These are phyloP conservation scores for Mesoclemmys tuberculata DNA, from an alignment of 2,113 vertebrate genomes.

Conservation along the genomic window DNA sequence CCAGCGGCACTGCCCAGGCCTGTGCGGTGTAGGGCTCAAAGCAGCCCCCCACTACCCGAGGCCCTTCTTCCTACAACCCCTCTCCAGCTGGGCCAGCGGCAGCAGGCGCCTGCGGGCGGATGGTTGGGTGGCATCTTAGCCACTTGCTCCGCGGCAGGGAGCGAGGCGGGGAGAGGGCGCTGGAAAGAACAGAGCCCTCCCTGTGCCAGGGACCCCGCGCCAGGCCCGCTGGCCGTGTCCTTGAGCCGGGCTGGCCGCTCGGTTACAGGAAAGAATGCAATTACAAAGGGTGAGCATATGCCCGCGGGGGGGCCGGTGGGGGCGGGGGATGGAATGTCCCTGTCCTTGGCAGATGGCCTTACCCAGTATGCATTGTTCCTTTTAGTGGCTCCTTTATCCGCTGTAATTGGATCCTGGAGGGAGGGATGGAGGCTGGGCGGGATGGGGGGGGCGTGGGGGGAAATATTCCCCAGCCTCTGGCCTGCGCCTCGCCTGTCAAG, in stretches of 20 bases:
- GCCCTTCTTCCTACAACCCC: not conserved
- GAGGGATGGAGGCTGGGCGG: constrained; percentile 72
- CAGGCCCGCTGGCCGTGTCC: constrained; percentile 44
- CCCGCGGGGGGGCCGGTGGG: not conserved
- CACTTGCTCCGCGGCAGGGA: not conserved
- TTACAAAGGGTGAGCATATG: constrained; percentile 53
- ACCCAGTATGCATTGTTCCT: constrained; percentile 79
- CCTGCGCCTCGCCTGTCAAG: constrained; percentile 79
- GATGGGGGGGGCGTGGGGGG: constrained; percentile 72
- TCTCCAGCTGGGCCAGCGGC: not conserved
- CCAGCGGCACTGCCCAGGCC: too few relatives aligned
- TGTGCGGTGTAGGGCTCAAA: not conserved
- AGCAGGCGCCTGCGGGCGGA: not conserved
- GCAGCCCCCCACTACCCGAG: not conserved
- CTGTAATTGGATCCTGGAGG: constrained; percentile 84
- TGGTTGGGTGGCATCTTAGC: not conserved
- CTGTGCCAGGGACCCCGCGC: not conserved
- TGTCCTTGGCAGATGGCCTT: constrained; percentile 77
- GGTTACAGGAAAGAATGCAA: constrained; percentile 64
- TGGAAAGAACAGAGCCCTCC: not conserved
- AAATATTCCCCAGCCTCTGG: constrained; percentile 76
- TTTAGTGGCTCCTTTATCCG: constrained; percentile 76
- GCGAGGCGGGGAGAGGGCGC: not conserved
- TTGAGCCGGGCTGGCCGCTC: constrained; percentile 56
- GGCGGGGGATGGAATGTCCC: constrained; percentile 61